phyloP scores from a whole-genome alignment of 2,888 invertebrate species.

The Xylota sylvarum region DNA sequence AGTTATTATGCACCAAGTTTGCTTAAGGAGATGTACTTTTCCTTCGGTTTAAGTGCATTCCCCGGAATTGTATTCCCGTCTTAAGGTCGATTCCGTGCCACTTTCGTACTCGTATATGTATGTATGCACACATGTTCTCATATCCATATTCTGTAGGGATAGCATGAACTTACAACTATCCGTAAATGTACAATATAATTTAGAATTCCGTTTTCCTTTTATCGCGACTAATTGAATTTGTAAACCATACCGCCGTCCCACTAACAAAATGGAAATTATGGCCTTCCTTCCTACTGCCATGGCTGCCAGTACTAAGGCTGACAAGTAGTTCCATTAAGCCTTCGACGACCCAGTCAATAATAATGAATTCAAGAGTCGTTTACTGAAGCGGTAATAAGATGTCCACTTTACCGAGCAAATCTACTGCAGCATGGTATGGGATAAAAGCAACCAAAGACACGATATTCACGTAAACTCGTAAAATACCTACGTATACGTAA shows the following conservation, averaged over 20 bases:
- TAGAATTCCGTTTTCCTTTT: constrained; percentile 5
- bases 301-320: background rate
- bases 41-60: background rate
- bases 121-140: background rate
- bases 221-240: constrained; percentile 17
- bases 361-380: constrained; percentile 53
- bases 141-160: background rate
- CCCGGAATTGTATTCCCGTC: background rate
- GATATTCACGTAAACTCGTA: constrained; percentile 52
- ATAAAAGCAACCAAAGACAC: constrained; percentile 43
- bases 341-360: constrained; percentile 41
- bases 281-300: background rate
- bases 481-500: constrained; percentile 22
- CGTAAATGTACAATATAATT: constrained; percentile 2
- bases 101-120: background rate
- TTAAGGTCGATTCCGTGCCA: background rate
- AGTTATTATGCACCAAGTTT: background rate
- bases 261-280: background rate
- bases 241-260: background rate
- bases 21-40: background rate
- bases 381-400: constrained; percentile 42
- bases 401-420: constrained; percentile 50
- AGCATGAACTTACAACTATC: background rate
- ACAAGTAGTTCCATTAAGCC: constrained; percentile 35
- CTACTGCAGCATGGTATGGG: constrained; percentile 18